Percentiles rank a stretch among this genome's conserved stretches.
Conservation (phyloP, 2,888 invertebrate species). For the Erannis defoliaria region DNA sequence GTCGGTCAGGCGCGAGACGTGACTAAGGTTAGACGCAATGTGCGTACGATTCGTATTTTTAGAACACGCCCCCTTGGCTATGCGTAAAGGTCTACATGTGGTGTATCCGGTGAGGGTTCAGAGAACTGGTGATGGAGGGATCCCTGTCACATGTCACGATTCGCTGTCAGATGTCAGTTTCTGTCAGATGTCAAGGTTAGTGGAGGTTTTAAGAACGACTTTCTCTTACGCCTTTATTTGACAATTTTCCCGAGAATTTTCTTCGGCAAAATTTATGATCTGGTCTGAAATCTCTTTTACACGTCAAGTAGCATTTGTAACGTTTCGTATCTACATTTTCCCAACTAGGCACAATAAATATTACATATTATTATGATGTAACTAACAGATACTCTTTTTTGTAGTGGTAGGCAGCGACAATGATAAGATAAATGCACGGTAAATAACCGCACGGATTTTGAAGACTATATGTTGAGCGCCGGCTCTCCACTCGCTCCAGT, state of each 20-base stretch:
- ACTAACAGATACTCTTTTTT: too few species aligned
- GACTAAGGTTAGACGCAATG: conserved; percentile 66
- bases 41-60: conserved; percentile 76
- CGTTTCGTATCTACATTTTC: too few species aligned
- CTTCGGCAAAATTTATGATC: too few species aligned
- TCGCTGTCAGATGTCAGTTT: conserved; percentile 39
- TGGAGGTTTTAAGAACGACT: not conserved
- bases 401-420: too few species aligned
- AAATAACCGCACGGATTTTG: too few species aligned
- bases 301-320: too few species aligned
- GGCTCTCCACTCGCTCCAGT: too few species aligned
- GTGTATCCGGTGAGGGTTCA: conserved; percentile 71
- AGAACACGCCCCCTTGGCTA: conserved; percentile 82
- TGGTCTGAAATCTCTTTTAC: not conserved
- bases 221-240: not conserved
- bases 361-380: too few species aligned
- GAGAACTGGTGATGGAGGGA: conserved; percentile 52
- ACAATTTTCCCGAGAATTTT: not conserved
- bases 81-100: conserved; percentile 54
- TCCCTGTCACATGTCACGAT: conserved; percentile 38
- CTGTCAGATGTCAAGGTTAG: conserved; percentile 34
- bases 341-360: too few species aligned
- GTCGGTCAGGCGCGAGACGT: conserved; percentile 62
- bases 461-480: too few species aligned
- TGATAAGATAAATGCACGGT: too few species aligned